These are phyloP conservation scores for Pyrrhosoma nymphula DNA, from an alignment of 2,888 invertebrate genomes.

Conservation along the genomic window DNA sequence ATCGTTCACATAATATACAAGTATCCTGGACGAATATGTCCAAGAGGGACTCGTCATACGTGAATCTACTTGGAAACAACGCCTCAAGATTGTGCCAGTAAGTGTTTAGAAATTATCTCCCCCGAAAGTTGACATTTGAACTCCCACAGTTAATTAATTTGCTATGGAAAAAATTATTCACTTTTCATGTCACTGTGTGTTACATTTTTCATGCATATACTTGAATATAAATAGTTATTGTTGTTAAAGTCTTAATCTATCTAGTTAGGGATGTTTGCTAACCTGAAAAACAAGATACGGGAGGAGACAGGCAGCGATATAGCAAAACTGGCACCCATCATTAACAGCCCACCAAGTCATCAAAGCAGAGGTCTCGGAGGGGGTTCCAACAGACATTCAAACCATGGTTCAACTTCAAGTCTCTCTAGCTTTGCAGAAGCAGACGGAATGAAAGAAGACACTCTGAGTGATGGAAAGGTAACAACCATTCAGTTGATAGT, in stretches of 20 bases:
- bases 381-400: conserved; percentile 58
- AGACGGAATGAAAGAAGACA: conserved; percentile 47
- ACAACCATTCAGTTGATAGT: background rate
- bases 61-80: background rate
- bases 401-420: conserved; percentile 68
- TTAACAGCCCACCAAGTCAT: conserved; percentile 69
- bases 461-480: conserved; percentile 59
- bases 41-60: background rate
- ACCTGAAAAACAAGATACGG: conserved; percentile 92
- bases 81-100: background rate
- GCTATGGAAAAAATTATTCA: background rate
- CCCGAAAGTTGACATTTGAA: background rate
- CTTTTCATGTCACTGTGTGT: background rate
- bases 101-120: background rate
- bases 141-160: background rate
- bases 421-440: conserved; percentile 52
- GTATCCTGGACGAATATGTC: background rate
- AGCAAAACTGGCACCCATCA: conserved; percentile 75
- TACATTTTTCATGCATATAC: background rate
- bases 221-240: background rate
- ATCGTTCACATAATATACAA: background rate
- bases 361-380: conserved; percentile 27
- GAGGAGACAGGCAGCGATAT: conserved; percentile 93
- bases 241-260: background rate
- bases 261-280: conserved; percentile 86